Base-by-base conservation (phyloP, 2,888 invertebrate genomes). In the Pseudococcus longispinus region DNA sequence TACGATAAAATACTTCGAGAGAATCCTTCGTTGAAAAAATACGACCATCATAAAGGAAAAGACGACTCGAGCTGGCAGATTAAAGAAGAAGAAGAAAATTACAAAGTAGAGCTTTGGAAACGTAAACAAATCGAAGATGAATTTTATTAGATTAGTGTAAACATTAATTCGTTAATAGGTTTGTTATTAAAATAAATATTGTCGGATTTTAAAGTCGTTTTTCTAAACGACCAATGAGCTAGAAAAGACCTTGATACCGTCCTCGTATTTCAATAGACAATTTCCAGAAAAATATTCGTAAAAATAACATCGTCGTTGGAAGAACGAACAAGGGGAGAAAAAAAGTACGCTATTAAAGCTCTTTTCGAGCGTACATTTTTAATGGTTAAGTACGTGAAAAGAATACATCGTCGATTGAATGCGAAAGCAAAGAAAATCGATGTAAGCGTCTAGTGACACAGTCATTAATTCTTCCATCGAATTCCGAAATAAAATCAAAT, bases 1-100 rank as follows among this genome's bases (percentile, higher is more conserved):
- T 98, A 98, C 90, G 93, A 93, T 89, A 92, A 94, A 88, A 93
- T 96, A 55, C 93, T 96, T 88, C 80, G 88, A 18, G 87, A 88
- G 15, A 87, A 88, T 15, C 89, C 89, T 1, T 82, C 84, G 23
- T 87, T 89, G 8, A 87, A 87, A 13, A 88, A 88, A 32, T 89
- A 89, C 85, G 89, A 89, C 85, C 83, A 84, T 87, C 87, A 84
- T n/a, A 83, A 44, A 46, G 32, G n/a, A 0, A 87, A 85, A 82
- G 85, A 70, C 29, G 87, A 87, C 18, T 23, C 84, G 55, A 26
- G 84, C 44, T 88, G 88, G 88, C 65, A 86, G 26, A 18, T 42
- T 9, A 46, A 55, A 18, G 87, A 87, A 77, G 82, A 83, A 26
- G 46, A 74, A 0, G 55, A 82, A 23, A 29, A 44, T 15, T 2